Evolutionary conservation across 1,140 invertebrate genomes (phyloP).

Genomic region (Papilio aristodemus): DNA sequence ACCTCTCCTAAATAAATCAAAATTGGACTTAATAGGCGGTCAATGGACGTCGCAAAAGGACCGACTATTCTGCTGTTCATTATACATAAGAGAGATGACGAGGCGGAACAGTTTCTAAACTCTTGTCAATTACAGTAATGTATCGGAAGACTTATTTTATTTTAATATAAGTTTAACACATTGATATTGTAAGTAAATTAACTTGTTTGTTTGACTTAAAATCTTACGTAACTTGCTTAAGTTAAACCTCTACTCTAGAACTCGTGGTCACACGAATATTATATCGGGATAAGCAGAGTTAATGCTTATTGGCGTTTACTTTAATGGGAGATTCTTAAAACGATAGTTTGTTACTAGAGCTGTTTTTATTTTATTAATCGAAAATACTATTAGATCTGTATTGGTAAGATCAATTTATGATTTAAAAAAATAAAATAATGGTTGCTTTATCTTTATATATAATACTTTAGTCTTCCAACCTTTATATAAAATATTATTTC

Average conservation of each 20-base stretch:
- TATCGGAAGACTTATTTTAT: neutral
- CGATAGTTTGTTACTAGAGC: too few species aligned
- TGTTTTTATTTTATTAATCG: too few species aligned
- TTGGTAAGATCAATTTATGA: too few species aligned
- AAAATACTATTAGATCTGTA: too few species aligned
- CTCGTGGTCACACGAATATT: neutral
- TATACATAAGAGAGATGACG: slow-evolving; percentile 36
- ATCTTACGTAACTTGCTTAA: neutral
- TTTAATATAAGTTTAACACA: neutral
- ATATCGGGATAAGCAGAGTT: neutral
- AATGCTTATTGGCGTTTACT: too few species aligned
- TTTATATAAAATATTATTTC: too few species aligned
- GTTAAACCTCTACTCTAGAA: neutral
- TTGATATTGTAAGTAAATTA: neutral
- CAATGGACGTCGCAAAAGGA: slow-evolving; percentile 47
- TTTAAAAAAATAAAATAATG: too few species aligned
- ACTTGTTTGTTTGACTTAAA: neutral
- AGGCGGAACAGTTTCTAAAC: slow-evolving; percentile 25
- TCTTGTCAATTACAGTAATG: slow-evolving; percentile 17
- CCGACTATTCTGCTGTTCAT: slow-evolving; percentile 51
- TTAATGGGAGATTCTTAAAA: neutral
- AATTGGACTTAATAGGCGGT: slow-evolving; percentile 66
- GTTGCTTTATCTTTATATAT: too few species aligned
- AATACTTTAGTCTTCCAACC: too few species aligned
- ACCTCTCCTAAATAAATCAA: slow-evolving; percentile 71